phyloP scores from a whole-genome alignment of 23 tunicate genomes.

The Aplidium turbinatum region DNA sequence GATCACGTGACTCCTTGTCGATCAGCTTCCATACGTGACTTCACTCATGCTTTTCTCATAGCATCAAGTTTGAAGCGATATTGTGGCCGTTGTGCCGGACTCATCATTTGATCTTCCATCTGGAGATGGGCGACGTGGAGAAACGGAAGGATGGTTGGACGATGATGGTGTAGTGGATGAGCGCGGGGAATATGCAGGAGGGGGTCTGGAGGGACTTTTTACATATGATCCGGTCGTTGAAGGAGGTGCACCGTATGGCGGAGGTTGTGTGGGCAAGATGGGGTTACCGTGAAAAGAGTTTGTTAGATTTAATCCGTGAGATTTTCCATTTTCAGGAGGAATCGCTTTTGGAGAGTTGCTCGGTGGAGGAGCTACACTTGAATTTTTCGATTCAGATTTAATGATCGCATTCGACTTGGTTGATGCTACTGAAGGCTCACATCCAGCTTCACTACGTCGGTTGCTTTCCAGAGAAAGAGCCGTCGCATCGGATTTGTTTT shows the following conservation, averaged over 20 bases:
- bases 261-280: background rate
- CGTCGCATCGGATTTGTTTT: background rate
- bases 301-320: background rate
- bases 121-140: no score
- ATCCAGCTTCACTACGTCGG: background rate
- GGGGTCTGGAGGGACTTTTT: background rate
- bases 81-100: no score
- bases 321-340: background rate
- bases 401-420: background rate
- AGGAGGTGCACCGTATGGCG: background rate
- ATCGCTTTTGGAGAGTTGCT: background rate
- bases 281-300: background rate
- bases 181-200: background rate
- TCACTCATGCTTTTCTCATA: no score
- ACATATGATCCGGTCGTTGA: background rate
- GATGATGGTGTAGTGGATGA: no score
- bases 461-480: background rate
- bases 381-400: background rate
- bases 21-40: no score
- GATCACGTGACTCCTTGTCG: no score
- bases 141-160: no score
- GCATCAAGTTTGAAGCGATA: no score
- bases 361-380: background rate
- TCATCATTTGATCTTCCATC: no score
- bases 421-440: no score